Base-by-base conservation (phyloP, 2,888 invertebrate species). In the Sesia apiformis region DNA sequence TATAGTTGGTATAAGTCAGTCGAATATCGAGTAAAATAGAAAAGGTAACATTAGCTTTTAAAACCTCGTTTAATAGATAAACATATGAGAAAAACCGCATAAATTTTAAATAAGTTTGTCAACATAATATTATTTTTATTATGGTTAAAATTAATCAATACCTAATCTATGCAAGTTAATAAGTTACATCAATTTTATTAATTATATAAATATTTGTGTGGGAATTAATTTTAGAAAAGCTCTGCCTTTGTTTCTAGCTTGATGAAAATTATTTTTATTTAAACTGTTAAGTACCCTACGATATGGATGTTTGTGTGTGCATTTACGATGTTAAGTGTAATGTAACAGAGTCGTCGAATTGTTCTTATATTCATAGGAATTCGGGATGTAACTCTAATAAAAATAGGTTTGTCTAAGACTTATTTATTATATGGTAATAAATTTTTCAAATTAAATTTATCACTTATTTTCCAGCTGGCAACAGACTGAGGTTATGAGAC, bases 81-180 rank as follows among this genome's bases (percentile, higher is more conserved):
- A 23, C 23, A 23, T 23, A 2, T 23, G 23, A 23, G 1, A 23
- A 23, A 23, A 23, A 23, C 23, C 23, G 23, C 23, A 2, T 23
- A 23, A 23, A 23, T 23, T 55, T 58, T 53, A 62, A 64, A 70
- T 65, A 74, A 75, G 69, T 77, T 67, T 76, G 75, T 70, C 79
- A 72, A 67, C 67, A 65, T 68, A 55, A 56, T 54, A 55, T 59
- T 63, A 67, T 57, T 68, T 70, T 46, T 46, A n/a, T 8, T 46
- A 46, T 4, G 46, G 46, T 46, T 46, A 46, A 6, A n/a, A 8
- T 46, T 46, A 46, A 60, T 71, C 40, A 55, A 57, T 71, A 70
- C 65, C 75, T 78, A 76, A 70, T 63, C 74, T 81, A 70, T 58
- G 64, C 68, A 68, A 69, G 71, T 77, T 77, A 81, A 81, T 82